Percentiles rank a stretch among this genome's conserved stretches.
These are phyloP conservation scores for Harpegnathos saltator DNA, from an alignment of 1,140 invertebrate species.

Conservation along the genomic window DNA sequence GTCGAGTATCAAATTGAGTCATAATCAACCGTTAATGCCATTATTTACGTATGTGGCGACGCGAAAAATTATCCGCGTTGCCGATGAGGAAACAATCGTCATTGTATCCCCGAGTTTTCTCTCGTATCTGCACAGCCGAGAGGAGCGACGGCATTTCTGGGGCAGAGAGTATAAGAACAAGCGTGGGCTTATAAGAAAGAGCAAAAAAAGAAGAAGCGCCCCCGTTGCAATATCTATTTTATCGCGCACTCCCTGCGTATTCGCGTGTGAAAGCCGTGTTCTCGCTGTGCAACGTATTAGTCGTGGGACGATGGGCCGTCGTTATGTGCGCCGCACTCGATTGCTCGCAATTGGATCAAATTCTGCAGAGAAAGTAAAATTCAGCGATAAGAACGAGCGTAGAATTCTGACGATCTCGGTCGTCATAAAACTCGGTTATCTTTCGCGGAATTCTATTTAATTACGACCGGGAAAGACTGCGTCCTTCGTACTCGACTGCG, in stretches of 20 bases:
- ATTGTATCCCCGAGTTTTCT: not conserved
- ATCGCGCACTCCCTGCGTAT: conserved; percentile 29
- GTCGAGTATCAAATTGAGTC: conserved; percentile 36
- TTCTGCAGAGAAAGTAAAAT: not conserved
- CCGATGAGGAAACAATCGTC: not conserved
- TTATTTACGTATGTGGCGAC: conserved; percentile 7
- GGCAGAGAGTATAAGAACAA: not conserved
- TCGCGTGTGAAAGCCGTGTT: conserved; percentile 30
- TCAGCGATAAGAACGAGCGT: too few relatives aligned
- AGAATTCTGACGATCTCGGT: too few relatives aligned
- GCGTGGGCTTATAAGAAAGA: conserved; percentile 26
- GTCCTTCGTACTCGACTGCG: not conserved
- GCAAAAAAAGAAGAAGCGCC: conserved; percentile 17
- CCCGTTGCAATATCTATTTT: conserved; percentile 36
- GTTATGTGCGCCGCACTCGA: not conserved
- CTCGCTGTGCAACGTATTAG: conserved; percentile 29
- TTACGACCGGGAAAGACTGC: not conserved
- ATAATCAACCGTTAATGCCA: conserved; percentile 8
- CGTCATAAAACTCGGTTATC: not conserved
- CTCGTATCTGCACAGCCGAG: not conserved
- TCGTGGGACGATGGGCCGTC: not conserved
- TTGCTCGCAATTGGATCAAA: conserved; percentile 2
- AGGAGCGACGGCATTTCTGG: conserved; percentile 18
- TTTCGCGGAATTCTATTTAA: conserved; percentile 7
- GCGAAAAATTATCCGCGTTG: not conserved